phyloP scores from a whole-genome alignment of 2,113 vertebrate species.

The Excalfactoria chinensis region DNA sequence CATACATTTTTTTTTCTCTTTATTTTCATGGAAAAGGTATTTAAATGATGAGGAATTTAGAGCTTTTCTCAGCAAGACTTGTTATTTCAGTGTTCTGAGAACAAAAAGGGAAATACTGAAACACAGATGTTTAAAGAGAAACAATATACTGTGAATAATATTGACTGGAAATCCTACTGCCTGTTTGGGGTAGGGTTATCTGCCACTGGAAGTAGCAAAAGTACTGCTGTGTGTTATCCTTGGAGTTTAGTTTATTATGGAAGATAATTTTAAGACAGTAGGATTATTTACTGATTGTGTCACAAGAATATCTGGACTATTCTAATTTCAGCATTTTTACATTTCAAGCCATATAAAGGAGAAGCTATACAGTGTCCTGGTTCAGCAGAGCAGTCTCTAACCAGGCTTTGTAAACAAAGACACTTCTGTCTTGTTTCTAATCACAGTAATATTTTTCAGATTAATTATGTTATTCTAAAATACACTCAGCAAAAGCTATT shows the following conservation, averaged over 20 bases:
- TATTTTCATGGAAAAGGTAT: not conserved
- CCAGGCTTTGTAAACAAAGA: not conserved
- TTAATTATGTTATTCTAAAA: not conserved
- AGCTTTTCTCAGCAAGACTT: not conserved
- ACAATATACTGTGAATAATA: not conserved
- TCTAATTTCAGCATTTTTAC: slow-evolving; percentile 9
- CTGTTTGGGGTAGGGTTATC: not conserved
- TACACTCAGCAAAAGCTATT: not conserved
- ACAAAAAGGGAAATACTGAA: not conserved
- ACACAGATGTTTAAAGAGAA: not conserved
- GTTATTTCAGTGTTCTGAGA: not conserved
- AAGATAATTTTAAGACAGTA: slow-evolving; percentile 21
- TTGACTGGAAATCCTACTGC: not conserved
- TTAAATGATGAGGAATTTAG: not conserved
- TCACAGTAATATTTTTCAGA: not conserved
- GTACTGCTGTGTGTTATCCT: not conserved
- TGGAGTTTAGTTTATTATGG: slow-evolving; percentile 7
- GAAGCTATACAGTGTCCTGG: not conserved
- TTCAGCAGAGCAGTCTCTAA: not conserved
- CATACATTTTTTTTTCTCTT: not conserved
- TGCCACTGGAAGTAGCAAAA: not conserved
- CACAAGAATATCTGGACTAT: not conserved
- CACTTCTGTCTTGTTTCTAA: not conserved
- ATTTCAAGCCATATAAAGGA: slow-evolving; percentile 7
- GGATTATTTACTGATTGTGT: slow-evolving; percentile 24